Percentiles rank a stretch among this genome's conserved stretches.
Evolutionary conservation across 2,113 vertebrate species (phyloP).

Genomic region (Cardinalis cardinalis): DNA sequence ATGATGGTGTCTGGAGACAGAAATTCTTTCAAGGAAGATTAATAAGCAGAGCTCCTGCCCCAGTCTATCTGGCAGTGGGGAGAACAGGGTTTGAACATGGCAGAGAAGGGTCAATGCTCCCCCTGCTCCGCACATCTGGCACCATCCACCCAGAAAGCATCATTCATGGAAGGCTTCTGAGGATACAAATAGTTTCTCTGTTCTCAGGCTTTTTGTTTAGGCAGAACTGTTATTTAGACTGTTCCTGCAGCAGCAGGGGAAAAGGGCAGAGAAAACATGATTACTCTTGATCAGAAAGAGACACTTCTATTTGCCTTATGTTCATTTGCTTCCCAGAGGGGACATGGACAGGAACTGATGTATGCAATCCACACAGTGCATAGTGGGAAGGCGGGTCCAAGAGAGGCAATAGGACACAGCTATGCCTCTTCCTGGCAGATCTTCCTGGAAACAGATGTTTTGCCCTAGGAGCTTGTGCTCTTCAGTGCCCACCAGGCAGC

Average conservation of each 20-base stretch:
- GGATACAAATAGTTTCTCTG: neutral
- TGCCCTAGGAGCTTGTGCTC: neutral
- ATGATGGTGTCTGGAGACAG: slow-evolving; percentile 56
- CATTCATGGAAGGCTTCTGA: neutral
- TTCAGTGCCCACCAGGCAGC: neutral
- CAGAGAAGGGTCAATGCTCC: neutral
- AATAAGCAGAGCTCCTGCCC: slow-evolving; percentile 38
- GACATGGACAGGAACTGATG: neutral
- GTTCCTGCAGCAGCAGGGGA: neutral
- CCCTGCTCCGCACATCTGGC: accelerated
- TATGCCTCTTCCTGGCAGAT: neutral
- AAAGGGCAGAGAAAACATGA: neutral
- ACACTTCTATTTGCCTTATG: neutral
- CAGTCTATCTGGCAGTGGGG: neutral
- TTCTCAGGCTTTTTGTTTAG: neutral
- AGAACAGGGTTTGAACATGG: neutral
- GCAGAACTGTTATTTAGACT: neutral
- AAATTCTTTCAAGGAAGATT: slow-evolving; percentile 59
- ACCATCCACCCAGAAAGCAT: neutral
- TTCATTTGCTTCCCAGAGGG: neutral
- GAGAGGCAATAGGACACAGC: neutral
- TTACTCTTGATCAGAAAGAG: neutral
- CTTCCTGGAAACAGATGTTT: slow-evolving; percentile 30
- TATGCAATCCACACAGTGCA: accelerated
- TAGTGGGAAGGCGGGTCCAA: neutral